phyloP scores from a whole-genome alignment of 2,113 vertebrate genomes.

The Hystrix cristata region DNA sequence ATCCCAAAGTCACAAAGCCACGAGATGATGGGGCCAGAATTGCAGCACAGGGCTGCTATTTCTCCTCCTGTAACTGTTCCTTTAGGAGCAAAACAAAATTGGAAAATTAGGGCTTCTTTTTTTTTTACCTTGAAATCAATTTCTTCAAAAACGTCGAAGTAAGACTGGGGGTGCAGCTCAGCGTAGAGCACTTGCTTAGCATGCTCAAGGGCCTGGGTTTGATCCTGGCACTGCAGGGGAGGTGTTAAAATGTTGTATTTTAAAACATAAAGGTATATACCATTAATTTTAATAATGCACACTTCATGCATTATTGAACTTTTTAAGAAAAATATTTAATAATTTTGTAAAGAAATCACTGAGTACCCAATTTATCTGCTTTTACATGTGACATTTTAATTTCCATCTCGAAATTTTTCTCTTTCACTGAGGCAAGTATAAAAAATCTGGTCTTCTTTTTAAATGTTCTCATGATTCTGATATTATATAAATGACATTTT shows the following conservation, averaged over 20 bases:
- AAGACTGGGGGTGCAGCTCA: neutral
- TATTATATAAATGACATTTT: neutral
- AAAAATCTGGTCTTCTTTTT: neutral
- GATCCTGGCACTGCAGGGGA: neutral
- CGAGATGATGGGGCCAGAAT: neutral
- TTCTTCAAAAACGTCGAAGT: neutral
- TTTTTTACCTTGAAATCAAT: conserved; percentile 23
- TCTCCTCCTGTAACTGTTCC: neutral
- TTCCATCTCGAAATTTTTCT: neutral
- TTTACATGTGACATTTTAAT: conserved; percentile 58
- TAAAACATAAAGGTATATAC: neutral
- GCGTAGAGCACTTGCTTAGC: neutral
- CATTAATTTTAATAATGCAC: conserved; percentile 40
- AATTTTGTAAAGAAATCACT: conserved; percentile 60
- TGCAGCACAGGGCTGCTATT: neutral
- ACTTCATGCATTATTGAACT: neutral
- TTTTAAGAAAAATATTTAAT: conserved; percentile 53
- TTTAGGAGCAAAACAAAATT: neutral
- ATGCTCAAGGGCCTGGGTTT: neutral
- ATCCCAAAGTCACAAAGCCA: neutral
- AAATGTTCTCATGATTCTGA: conserved; percentile 35
- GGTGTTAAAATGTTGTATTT: neutral
- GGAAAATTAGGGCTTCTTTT: neutral
- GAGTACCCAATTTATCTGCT: conserved; percentile 18
- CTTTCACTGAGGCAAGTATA: conserved; percentile 22